Evolutionary conservation across 1,140 invertebrate species (phyloP).

Genomic region (Papilio dardanus): DNA sequence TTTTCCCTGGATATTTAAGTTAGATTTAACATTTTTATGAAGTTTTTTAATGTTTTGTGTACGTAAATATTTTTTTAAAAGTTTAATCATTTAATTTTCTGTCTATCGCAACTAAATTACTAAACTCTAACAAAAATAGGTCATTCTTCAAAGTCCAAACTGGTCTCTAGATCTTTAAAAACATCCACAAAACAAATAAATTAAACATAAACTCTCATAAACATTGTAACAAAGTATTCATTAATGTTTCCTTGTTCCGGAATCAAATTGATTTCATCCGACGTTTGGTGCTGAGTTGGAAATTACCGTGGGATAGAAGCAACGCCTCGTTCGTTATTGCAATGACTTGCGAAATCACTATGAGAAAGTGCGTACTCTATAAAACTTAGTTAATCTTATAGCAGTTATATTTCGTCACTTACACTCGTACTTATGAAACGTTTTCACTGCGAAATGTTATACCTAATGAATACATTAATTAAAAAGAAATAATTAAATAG

Average conservation of each 20-base stretch:
- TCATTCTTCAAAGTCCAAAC: no score
- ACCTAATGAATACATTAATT: slow-evolving; percentile 10
- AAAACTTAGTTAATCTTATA: slow-evolving; percentile 13
- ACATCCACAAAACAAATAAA: background rate
- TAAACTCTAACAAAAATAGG: no score
- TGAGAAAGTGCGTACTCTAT: slow-evolving; percentile 28
- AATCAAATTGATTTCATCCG: slow-evolving; percentile 15
- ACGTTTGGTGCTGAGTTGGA: slow-evolving; percentile 7
- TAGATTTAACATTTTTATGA: background rate
- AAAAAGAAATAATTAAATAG: slow-evolving; percentile 3
- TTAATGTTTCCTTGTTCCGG: slow-evolving; percentile 30
- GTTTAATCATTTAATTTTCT: no score
- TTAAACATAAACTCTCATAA: background rate
- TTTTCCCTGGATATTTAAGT: background rate
- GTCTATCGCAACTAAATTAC: no score
- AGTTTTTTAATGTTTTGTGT: no score
- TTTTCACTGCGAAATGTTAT: background rate
- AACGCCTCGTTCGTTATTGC: slow-evolving; percentile 30
- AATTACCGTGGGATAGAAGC: slow-evolving; percentile 32
- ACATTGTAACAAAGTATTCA: slow-evolving; percentile 19
- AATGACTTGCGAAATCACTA: slow-evolving; percentile 33
- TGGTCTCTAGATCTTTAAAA: no score
- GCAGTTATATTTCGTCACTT: background rate
- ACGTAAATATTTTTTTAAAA: no score
- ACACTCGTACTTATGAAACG: slow-evolving; percentile 28